phyloP scores from a whole-genome alignment of 1,140 invertebrate species.

The Himalopsyche phryganea region DNA sequence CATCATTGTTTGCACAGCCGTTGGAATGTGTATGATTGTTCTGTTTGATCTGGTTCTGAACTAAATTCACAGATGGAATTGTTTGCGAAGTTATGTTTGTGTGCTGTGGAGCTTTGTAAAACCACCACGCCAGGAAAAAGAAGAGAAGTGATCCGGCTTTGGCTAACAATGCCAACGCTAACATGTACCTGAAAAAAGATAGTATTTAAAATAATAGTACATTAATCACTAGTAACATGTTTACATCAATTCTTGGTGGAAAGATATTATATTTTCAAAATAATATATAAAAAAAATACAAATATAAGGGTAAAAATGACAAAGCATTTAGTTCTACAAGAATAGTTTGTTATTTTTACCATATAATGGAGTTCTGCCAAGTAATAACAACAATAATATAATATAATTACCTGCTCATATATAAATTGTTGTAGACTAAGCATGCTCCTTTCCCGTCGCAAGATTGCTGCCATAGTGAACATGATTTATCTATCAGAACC shows the following conservation, averaged over 20 bases:
- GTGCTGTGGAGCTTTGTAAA: constrained; percentile 58
- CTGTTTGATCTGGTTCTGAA: constrained; percentile 27
- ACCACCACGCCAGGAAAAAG: constrained; percentile 68
- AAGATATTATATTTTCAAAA: no score
- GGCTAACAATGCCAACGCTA: constrained; percentile 59
- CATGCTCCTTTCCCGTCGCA: constrained; percentile 62
- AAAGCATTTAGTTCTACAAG: no score
- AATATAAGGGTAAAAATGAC: no score
- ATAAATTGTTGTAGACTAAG: constrained; percentile 65
- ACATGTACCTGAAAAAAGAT: constrained; percentile 59
- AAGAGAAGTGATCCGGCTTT: constrained; percentile 63
- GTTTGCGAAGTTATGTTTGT: constrained; percentile 40
- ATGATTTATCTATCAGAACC: constrained; percentile 77
- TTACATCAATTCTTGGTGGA: no score
- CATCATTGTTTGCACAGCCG: constrained; percentile 27
- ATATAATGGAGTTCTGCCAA: no score
- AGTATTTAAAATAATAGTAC: no score
- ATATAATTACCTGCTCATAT: constrained; percentile 66
- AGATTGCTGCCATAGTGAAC: constrained; percentile 70
- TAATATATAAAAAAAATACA: no score
- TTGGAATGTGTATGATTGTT: constrained; percentile 28
- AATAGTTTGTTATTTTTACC: no score
- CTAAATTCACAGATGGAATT: constrained; percentile 36
- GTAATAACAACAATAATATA: no score
- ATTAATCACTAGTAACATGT: no score